phyloP scores from a whole-genome alignment of 2,888 invertebrate species.

The Melangyna quadrimaculata region DNA sequence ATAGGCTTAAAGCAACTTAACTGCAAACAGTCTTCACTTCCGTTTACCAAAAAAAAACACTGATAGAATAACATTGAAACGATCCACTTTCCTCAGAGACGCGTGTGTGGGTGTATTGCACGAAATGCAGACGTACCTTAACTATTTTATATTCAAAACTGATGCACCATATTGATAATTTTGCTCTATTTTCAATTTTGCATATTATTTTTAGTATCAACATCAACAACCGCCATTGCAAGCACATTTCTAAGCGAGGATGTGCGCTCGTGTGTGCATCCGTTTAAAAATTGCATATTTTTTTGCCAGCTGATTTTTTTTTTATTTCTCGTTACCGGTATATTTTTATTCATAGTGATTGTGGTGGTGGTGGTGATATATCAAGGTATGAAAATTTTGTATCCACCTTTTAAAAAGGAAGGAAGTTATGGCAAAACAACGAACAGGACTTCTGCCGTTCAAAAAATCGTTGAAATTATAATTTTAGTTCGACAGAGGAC shows the following conservation, averaged over 20 bases:
- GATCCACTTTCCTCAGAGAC: background rate
- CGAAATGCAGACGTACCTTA: background rate
- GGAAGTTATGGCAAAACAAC: constrained; percentile 70
- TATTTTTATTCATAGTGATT: constrained; percentile 28
- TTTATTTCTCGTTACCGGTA: constrained; percentile 23
- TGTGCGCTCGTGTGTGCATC: constrained; percentile 61
- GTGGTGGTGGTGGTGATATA: background rate
- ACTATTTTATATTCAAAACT: constrained; percentile 65
- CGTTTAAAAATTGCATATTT: constrained; percentile 59
- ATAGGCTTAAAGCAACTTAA: background rate
- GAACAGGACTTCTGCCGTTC: constrained; percentile 50
- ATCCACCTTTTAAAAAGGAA: constrained; percentile 55
- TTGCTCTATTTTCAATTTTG: constrained; percentile 51
- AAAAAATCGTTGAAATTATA: constrained; percentile 60
- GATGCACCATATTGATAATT: constrained; percentile 61
- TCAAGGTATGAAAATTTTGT: constrained; percentile 49
- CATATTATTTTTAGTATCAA: constrained; percentile 15
- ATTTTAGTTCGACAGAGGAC: constrained; percentile 49
- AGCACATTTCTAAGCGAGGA: constrained; percentile 51
- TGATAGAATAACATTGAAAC: background rate
- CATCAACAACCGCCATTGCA: background rate
- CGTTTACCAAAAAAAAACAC: background rate
- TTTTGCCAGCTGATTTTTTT: constrained; percentile 59
- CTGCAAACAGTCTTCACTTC: background rate
- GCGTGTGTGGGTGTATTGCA: background rate